These are phyloP conservation scores for Semotilus atromaculatus DNA, from an alignment of 2,797 vertebrate genomes.

Conservation along the genomic window DNA sequence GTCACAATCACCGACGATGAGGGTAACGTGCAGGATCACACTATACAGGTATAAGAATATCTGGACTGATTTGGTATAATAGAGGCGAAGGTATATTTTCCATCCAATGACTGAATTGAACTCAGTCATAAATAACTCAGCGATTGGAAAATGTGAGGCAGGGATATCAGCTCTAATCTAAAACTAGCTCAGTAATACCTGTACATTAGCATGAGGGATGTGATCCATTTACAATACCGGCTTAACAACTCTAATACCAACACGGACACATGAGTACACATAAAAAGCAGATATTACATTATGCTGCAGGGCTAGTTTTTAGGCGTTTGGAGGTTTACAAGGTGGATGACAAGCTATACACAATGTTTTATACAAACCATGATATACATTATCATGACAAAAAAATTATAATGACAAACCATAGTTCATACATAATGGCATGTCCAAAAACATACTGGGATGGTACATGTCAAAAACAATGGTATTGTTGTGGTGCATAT, in stretches of 20 bases:
- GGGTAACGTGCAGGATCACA: no score
- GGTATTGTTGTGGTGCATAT: background rate
- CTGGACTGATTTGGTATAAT: background rate
- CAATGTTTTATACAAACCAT: background rate
- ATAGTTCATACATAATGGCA: background rate
- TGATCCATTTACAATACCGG: constrained; percentile 1
- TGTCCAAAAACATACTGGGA: background rate
- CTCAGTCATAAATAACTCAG: background rate
- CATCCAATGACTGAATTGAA: background rate
- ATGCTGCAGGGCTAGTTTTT: background rate
- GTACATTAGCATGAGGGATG: background rate
- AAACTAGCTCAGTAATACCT: background rate
- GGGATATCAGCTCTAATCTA: constrained; percentile 1
- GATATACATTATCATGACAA: no score
- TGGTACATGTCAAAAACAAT: background rate
- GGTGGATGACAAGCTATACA: background rate
- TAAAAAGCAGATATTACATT: background rate
- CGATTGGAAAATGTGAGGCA: background rate
- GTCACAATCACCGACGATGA: background rate
- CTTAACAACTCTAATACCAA: background rate
- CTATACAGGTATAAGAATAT: background rate
- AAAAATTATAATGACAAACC: no score
- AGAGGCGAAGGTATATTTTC: no score
- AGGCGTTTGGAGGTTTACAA: background rate
- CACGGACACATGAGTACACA: background rate